phyloP scores from a whole-genome alignment of 1,140 invertebrate genomes.

The Polypedilum pembai region DNA sequence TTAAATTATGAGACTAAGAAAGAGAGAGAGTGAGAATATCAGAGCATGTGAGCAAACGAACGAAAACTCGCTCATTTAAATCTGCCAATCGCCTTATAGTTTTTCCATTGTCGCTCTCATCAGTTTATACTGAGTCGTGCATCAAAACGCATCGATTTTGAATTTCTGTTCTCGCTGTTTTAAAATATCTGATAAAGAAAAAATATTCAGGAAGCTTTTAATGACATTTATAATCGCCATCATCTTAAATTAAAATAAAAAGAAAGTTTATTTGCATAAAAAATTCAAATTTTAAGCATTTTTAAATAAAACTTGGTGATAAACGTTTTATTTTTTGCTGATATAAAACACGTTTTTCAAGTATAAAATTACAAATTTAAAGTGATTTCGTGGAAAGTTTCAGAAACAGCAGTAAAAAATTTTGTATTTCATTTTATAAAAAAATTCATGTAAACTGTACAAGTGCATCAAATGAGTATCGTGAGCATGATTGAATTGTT shows the following conservation, averaged over 20 bases:
- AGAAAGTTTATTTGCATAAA: too few relatives aligned
- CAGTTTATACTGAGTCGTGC: neutral
- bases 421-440: neutral
- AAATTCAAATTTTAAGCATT: too few relatives aligned
- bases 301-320: too few relatives aligned
- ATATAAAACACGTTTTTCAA: neutral
- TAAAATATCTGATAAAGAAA: too few relatives aligned
- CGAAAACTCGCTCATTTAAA: neutral
- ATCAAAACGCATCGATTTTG: neutral
- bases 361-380: neutral
- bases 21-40: neutral
- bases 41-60: neutral
- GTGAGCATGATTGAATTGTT: conserved; percentile 53
- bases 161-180: neutral
- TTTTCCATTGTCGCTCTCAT: neutral
- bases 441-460: conserved; percentile 12
- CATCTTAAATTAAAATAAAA: too few relatives aligned
- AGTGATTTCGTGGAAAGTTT: neutral
- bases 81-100: too few relatives aligned
- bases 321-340: too few relatives aligned
- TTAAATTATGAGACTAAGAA: neutral
- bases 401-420: neutral
- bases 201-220: too few relatives aligned
- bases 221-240: too few relatives aligned
- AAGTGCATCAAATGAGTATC: conserved; percentile 31